Evolutionary conservation across 1,140 invertebrate species (phyloP), one percentile per base, ranked within the genome.

Genomic region (Aphelenchoides avenae): DNA sequence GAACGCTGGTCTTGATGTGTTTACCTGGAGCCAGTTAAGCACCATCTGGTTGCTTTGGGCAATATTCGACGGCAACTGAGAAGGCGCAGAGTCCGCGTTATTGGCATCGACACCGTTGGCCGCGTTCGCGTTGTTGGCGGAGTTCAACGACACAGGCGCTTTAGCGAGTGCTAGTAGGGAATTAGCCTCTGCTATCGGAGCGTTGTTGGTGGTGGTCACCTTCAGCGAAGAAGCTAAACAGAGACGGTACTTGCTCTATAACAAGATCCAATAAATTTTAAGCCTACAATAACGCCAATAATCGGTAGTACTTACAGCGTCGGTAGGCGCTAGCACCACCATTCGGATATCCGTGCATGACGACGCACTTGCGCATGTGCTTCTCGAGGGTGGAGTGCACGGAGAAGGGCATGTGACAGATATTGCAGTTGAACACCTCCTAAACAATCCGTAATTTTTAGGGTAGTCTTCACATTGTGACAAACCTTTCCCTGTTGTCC

Each of bases 371-470:
- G 20, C 95, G 83, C 94, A 98, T 99, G 81, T 99, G 95, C 78
- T 99, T 99, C 80, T 99, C 95, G 29, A 99, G 82, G 0, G 95
- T 99, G 42, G 91, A 95, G 15, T 95, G 91, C 18, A 99, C 94
- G 2, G 91, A 96, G 82, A 99, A 99, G 5, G 95, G 95, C 93
- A 98, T 99, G 75, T 93, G 88, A 80, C 95, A 99, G 78, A 98
- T 98, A 31, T 93, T 86, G 80, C 95, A 99, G 41, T 90, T 86
- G 78, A 95, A 98, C 3, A 92, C 89, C 78, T 97, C 93, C 79
- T 80, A 18, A 41, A 66, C 50, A 3, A 13, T 42, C 9, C 5
- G 6, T 51, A n/a, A n/a, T n/a, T n/a, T n/a, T n/a, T n/a, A 33
- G 64, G 36, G 1, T 42, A 33, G 55, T 5, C 48, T 48, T 3